Base-by-base conservation (phyloP, 2,113 vertebrate genomes). In the Phrynosoma blainvillii region DNA sequence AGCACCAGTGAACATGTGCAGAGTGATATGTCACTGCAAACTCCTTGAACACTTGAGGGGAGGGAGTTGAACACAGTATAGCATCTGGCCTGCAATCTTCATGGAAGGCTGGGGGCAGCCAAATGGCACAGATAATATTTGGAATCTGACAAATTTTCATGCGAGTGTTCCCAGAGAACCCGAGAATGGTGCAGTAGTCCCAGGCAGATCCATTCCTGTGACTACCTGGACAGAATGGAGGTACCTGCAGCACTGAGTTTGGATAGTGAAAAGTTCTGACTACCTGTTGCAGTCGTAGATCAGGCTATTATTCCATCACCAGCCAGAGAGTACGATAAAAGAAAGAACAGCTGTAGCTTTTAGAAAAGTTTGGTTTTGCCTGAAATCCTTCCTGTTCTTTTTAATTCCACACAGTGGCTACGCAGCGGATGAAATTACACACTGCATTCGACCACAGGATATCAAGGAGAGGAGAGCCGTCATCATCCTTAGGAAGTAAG, bases 401-500 rank as follows among this genome's bases (percentile, higher is more conserved):
- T 88, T 92, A 71, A 3, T 77, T 23, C 65, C 30, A 36, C 40
- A 93, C 94, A 99, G 99, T 96, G 99, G 98, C 59, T 99, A 99
- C 2, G 99, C 99, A 84, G 99, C 99, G 1, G 99, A 99, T 87
- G 99, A 99, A 95, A 99, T 99, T 93, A 99, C 99, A 66, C 99
- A 99, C 92, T 99, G 99, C 93, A 99, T 99, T 93, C 96, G 99
- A 88, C 99, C 99, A 27, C 99, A 99, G 94, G 99, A 99, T 95
- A 99, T 99, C 95, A 99, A 99, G 95, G 97, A 99, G 91, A 96
- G 99, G 20, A 97, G 99, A 91, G 99, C 99, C 0, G 99, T 99
- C 89, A 98, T 99, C 96, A 99, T 99, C 92, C 98, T 99, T 65
- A 97, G 99, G 95, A 99, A 98, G 99, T 99, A 96, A 98, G 98